A percentile compares a stretch with the other conserved stretches of the same genome.
Conservation (phyloP, 2,888 invertebrate species). For the Tenthredo scrophulariae region DNA sequence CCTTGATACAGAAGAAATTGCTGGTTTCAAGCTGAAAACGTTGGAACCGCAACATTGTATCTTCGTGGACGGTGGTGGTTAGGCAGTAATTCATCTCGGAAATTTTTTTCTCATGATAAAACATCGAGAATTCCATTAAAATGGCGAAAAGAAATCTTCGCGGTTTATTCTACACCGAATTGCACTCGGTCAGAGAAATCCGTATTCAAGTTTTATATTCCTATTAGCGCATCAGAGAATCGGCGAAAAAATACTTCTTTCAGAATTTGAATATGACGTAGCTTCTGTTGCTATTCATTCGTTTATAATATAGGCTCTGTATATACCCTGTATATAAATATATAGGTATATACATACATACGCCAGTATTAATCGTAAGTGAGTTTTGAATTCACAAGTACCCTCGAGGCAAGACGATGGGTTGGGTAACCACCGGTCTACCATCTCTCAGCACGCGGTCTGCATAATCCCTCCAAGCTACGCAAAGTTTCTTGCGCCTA, state of each 20-base stretch:
- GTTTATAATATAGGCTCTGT: constrained; percentile 15
- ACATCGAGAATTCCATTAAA: constrained; percentile 34
- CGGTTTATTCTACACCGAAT: neutral
- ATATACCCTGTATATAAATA: neutral
- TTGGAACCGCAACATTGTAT: constrained; percentile 50
- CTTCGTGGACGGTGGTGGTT: constrained; percentile 13
- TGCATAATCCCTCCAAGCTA: constrained; percentile 68
- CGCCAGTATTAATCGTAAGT: constrained; percentile 56
- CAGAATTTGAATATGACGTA: neutral
- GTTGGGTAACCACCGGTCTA: constrained; percentile 68
- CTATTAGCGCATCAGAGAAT: neutral
- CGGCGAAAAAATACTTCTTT: neutral
- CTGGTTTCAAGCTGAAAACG: constrained; percentile 13
- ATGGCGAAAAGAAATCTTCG: neutral
- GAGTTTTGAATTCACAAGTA: constrained; percentile 67
- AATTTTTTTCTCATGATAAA: neutral
- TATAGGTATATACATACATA: too few species aligned
- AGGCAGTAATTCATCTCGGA: constrained; percentile 23
- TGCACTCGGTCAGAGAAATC: neutral
- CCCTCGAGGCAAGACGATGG: constrained; percentile 62
- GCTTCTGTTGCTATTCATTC: constrained; percentile 3
- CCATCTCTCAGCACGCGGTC: constrained; percentile 63
- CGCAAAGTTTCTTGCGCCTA: constrained; percentile 57
- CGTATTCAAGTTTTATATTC: neutral
- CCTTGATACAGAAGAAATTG: constrained; percentile 9